These are phyloP conservation scores for Aethina tumida DNA, from an alignment of 1,140 invertebrate species.

Conservation along the genomic window DNA sequence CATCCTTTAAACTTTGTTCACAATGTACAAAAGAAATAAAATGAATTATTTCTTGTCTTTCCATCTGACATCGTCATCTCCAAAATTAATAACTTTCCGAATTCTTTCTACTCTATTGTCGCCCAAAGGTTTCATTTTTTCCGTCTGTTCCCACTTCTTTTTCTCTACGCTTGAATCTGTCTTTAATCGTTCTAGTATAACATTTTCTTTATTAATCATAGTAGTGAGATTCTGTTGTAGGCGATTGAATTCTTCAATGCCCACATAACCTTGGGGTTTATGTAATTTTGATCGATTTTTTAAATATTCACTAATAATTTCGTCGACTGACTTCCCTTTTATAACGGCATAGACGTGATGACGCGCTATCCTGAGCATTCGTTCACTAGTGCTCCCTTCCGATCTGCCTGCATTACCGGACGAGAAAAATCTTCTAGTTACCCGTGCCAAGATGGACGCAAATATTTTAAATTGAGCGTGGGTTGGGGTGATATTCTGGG, in stretches of 20 bases:
- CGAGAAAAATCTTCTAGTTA: constrained; percentile 38
- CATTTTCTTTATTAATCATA: constrained; percentile 13
- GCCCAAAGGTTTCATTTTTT: constrained; percentile 5
- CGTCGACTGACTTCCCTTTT: constrained; percentile 46
- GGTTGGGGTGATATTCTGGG: constrained; percentile 50
- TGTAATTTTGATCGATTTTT: constrained; percentile 19
- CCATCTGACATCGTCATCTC: no score
- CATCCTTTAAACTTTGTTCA: no score
- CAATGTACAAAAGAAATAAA: no score
- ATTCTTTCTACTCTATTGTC: constrained; percentile 28
- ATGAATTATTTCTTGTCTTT: no score
- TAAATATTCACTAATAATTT: constrained; percentile 40
- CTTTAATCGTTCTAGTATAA: constrained; percentile 16
- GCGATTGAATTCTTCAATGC: constrained; percentile 15
- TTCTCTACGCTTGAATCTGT: constrained; percentile 16
- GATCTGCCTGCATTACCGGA: constrained; percentile 26
- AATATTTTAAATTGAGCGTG: constrained; percentile 54
- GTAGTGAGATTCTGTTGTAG: not conserved
- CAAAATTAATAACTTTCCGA: constrained; percentile 30
- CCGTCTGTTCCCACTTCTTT: constrained; percentile 5
- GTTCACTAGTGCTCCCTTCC: constrained; percentile 43
- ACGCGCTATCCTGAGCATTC: constrained; percentile 50
- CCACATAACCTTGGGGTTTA: constrained; percentile 30
- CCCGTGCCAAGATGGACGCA: constrained; percentile 44
- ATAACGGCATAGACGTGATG: constrained; percentile 50